Conservation (phyloP, 2,888 invertebrate species). For the Norana najaformis region DNA sequence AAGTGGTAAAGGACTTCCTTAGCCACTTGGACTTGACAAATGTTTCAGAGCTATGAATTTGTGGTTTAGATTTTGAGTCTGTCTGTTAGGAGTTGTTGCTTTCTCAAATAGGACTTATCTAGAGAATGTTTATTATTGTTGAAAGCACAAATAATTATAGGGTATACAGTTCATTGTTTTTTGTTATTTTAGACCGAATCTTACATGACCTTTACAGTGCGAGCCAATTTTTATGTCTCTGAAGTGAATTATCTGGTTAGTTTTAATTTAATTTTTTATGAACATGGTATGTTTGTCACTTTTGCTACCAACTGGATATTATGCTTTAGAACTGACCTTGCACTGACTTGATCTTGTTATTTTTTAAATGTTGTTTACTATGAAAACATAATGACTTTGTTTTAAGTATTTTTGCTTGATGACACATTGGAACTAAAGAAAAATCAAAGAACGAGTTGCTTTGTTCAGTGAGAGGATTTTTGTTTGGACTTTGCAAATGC, state of each 20-base stretch:
- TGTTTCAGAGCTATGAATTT: no score
- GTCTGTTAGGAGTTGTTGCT: no score
- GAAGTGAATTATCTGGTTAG: slow-evolving; percentile 78
- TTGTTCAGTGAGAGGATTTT: background rate
- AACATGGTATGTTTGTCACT: background rate
- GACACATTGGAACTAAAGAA: background rate
- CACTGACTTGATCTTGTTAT: background rate
- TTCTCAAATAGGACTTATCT: no score
- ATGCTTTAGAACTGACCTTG: background rate
- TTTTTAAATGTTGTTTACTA: background rate
- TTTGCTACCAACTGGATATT: background rate
- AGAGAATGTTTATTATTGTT: no score
- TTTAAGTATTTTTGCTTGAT: background rate
- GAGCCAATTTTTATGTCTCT: slow-evolving; percentile 84
- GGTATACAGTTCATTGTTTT: no score
- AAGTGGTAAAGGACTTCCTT: no score
- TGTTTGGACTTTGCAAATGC: background rate
- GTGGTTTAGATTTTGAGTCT: no score
- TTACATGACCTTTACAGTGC: slow-evolving; percentile 87
- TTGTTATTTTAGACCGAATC: slow-evolving; percentile 74
- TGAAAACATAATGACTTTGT: background rate
- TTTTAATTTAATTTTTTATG: slow-evolving; percentile 5
- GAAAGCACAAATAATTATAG: no score
- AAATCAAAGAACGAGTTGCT: background rate
- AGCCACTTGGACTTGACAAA: no score